A percentile compares a stretch with the other conserved stretches of the same genome.
Conservation (phyloP, 2,113 vertebrate species). For the Asarcornis scutulata region DNA sequence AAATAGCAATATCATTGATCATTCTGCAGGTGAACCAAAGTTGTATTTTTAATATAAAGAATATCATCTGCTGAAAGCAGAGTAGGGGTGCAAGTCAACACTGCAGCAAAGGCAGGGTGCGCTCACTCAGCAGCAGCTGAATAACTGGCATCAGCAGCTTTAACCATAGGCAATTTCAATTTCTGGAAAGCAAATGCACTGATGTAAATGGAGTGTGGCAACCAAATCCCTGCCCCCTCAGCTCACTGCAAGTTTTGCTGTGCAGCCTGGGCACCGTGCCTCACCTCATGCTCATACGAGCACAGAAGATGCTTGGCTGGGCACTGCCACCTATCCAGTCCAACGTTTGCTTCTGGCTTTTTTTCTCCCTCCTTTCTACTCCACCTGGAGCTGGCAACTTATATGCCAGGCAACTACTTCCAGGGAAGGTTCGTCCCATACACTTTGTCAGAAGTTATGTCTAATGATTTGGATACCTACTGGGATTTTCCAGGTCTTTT, state of each 20-base stretch:
- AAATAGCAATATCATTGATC: neutral
- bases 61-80: neutral
- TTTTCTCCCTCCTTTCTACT: neutral
- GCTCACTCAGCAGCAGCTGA: neutral
- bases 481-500: slow-evolving; percentile 74
- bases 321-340: neutral
- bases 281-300: rapidly evolving
- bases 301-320: neutral
- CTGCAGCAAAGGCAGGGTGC: neutral
- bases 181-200: neutral
- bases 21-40: neutral
- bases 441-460: rapidly evolving
- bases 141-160: neutral
- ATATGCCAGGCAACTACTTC: neutral
- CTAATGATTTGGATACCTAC: slow-evolving; percentile 62
- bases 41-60: neutral
- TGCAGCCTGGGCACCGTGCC: neutral
- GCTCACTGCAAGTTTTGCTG: neutral
- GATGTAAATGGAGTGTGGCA: rapidly evolving
- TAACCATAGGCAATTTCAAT: rapidly evolving
- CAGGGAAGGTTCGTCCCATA: rapidly evolving
- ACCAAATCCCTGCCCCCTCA: neutral
- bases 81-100: neutral
- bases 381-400: neutral
- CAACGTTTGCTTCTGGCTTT: neutral